Evolutionary conservation across 2,888 invertebrate species (phyloP).

Genomic region (Hydropsyche betteni): DNA sequence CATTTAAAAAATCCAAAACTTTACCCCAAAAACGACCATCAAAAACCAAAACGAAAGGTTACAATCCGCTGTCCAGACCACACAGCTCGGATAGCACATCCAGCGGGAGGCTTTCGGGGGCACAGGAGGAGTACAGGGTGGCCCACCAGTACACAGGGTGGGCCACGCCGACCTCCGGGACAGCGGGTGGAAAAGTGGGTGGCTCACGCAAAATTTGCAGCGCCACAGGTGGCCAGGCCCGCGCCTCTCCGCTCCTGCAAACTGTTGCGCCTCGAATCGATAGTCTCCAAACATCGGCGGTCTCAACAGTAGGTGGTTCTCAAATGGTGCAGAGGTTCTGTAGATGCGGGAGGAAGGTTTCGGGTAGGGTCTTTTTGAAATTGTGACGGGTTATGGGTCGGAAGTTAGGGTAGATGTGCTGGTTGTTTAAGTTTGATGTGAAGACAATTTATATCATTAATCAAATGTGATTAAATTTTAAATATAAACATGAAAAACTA

Average conservation of each 20-base stretch:
- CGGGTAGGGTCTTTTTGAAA: too few relatives aligned
- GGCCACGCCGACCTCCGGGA: slow-evolving; percentile 11
- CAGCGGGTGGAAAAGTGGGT: slow-evolving; percentile 24
- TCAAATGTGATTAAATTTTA: too few relatives aligned
- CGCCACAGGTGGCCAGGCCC: slow-evolving; percentile 49
- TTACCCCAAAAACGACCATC: too few relatives aligned
- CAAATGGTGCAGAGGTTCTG: neutral
- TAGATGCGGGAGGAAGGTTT: too few relatives aligned
- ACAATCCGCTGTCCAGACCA: slow-evolving; percentile 6
- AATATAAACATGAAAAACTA: too few relatives aligned
- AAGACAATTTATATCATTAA: too few relatives aligned
- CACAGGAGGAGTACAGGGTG: slow-evolving; percentile 11
- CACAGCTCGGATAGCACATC: neutral
- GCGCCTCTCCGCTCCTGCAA: slow-evolving; percentile 36
- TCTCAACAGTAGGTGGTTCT: neutral
- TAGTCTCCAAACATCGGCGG: slow-evolving; percentile 34
- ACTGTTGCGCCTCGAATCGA: slow-evolving; percentile 46
- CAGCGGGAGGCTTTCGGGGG: neutral
- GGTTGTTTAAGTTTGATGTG: too few relatives aligned
- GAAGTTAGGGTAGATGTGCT: too few relatives aligned
- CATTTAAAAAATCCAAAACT: too few relatives aligned
- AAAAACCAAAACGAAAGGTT: slow-evolving; percentile 7
- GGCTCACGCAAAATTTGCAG: slow-evolving; percentile 48
- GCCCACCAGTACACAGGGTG: slow-evolving; percentile 9
- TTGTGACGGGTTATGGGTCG: too few relatives aligned